Evolutionary conservation across 2,888 invertebrate genomes (phyloP), one percentile per base, ranked within the genome.

Genomic region (Dioctria rufipes): DNA sequence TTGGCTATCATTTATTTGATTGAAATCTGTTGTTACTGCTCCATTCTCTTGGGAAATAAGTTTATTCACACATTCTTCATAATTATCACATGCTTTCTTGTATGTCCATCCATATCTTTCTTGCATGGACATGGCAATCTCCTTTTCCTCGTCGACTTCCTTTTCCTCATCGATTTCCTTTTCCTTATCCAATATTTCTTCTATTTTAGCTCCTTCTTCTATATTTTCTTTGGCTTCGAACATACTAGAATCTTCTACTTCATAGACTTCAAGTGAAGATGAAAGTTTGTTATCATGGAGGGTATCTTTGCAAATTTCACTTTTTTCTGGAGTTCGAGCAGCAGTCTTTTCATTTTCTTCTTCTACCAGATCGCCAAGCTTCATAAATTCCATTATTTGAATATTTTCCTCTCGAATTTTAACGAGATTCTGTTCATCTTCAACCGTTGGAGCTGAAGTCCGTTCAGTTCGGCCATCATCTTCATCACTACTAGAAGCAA

Each of bases 401-500:
- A 9, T 9, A 46, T 39, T 63, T 2, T 63, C 39, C 4, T 43
- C 61, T 13, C 63, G n/a, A 4, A n/a, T 13, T 3, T 4, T 77
- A 69, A 73, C 81, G 79, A 2, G 66, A 49, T 80, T 81, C 80
- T 4, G 67, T 46, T 73, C 80, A 80, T 9, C 84, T 85, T 43
- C 73, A 81, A 3, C 67, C 67, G 43, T 84, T 84, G 0, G 81
- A 77, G 63, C 77, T 11, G 42, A 78, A 67, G n/a, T 83, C 67
- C 0, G 75, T 61, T 6, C 66, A 42, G 58, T 58, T 5, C 40
- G 11, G 4, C 58, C 66, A 4, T 67, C 88, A 0, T 83, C 83
- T 73, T 88, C 88, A 0, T 88, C 88, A 80, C 87, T 88, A 2
- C 87, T 86, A 3, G 88, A 87, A 3, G 82, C 82, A 3, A 87